Percentiles rank a stretch among this genome's conserved stretches.
These are phyloP conservation scores for Papilio glaucus DNA, from an alignment of 1,140 invertebrate species.

Conservation along the genomic window DNA sequence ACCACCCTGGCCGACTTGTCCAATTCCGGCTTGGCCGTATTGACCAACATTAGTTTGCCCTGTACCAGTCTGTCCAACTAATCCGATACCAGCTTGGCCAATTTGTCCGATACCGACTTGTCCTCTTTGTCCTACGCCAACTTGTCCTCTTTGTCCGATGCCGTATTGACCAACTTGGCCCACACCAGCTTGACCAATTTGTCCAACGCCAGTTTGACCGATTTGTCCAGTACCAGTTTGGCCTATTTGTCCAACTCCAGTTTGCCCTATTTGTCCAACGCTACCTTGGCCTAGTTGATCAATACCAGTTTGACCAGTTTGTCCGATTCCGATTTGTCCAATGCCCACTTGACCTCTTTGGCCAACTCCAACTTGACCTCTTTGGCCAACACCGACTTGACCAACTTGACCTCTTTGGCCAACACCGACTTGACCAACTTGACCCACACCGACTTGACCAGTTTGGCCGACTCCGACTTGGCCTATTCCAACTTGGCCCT, in stretches of 20 bases:
- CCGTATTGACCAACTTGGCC: constrained; percentile 22
- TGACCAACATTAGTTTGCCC: constrained; percentile 42
- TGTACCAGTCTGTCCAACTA: neutral
- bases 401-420: neutral
- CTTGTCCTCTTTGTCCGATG: constrained; percentile 32
- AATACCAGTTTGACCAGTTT: constrained; percentile 43
- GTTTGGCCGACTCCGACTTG: constrained; percentile 4
- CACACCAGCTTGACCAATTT: constrained; percentile 15
- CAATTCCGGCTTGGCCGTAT: constrained; percentile 48
- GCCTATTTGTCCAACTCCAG: constrained; percentile 6
- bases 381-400: neutral
- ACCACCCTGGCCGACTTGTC: constrained; percentile 44
- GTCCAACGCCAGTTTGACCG: constrained; percentile 10
- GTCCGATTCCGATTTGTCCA: constrained; percentile 10
- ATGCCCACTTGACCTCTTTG: neutral
- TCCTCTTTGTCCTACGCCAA: constrained; percentile 42
- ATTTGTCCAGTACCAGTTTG: constrained; percentile 16
- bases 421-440: neutral
- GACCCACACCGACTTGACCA: neutral
- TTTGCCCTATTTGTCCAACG: constrained; percentile 2
- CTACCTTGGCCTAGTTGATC: constrained; percentile 13
- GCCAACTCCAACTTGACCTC: constrained; percentile 11
- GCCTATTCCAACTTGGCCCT: constrained; percentile 18
- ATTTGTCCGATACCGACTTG: constrained; percentile 46
- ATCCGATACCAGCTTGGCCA: neutral